Percentiles rank a stretch among this genome's conserved stretches.
phyloP scores from a whole-genome alignment of 2,797 vertebrate genomes.

The Okamejei kenojei region DNA sequence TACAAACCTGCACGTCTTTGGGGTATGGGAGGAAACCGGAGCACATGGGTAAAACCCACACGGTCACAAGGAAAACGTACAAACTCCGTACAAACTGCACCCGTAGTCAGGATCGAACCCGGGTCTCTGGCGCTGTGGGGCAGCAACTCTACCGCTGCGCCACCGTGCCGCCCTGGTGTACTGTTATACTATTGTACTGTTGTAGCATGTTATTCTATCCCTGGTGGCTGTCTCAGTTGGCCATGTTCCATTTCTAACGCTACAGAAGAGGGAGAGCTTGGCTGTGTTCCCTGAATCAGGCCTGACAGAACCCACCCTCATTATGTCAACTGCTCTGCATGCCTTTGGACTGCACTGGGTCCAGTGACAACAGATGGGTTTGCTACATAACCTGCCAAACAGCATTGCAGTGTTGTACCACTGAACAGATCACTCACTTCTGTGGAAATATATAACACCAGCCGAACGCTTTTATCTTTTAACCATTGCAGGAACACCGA shows the following conservation, averaged over 20 bases:
- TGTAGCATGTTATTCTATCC: not conserved
- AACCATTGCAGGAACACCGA: not conserved
- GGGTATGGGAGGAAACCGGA: too few species aligned
- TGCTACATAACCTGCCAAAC: not conserved
- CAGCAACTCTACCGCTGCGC: too few species aligned
- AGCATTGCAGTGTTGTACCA: not conserved
- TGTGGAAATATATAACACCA: not conserved
- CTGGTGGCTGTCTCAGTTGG: not conserved
- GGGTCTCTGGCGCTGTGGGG: too few species aligned
- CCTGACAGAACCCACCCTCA: not conserved
- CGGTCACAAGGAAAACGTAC: too few species aligned
- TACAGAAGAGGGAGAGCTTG: not conserved
- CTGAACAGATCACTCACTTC: slow-evolving; percentile 4
- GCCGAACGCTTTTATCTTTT: not conserved
- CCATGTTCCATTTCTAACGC: not conserved
- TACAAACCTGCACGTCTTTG: too few species aligned
- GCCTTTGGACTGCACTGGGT: not conserved
- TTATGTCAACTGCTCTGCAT: not conserved
- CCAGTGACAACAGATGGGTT: slow-evolving; percentile 8
- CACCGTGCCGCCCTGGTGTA: too few species aligned
- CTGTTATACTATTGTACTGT: not conserved
- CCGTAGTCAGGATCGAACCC: too few species aligned
- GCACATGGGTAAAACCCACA: too few species aligned
- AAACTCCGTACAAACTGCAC: too few species aligned
- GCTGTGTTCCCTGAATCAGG: not conserved